Conservation (phyloP, 2,888 invertebrate genomes). For the Eueremaeus valkanovi region DNA sequence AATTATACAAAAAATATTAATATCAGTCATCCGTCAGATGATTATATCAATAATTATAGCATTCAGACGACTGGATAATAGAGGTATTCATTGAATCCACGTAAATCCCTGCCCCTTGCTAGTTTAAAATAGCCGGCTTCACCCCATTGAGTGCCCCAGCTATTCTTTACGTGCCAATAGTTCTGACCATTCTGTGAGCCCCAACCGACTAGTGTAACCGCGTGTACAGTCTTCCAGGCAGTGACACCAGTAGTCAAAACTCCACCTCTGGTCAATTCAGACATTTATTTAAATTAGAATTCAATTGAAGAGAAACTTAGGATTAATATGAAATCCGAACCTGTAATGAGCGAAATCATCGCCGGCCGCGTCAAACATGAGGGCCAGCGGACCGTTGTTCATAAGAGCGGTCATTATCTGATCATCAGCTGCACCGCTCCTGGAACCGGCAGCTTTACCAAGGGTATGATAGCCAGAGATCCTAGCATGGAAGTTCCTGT, state of each 20-base stretch:
- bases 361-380: background rate
- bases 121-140: background rate
- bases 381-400: background rate
- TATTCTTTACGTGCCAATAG: slow-evolving; percentile 7
- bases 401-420: background rate
- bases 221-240: background rate
- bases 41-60: too few relatives aligned
- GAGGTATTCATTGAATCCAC: background rate
- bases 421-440: background rate
- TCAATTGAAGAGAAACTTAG: background rate
- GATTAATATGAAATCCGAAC: background rate
- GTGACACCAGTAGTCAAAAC: background rate
- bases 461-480: background rate
- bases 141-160: slow-evolving; percentile 2
- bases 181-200: background rate
- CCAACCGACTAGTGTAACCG: background rate
- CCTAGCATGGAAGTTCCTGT: background rate
- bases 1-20: too few relatives aligned
- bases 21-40: too few relatives aligned
- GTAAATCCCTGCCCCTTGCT: background rate
- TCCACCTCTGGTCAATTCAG: background rate
- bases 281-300: background rate
- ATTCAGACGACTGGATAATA: background rate
- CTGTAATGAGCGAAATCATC: background rate
- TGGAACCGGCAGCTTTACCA: background rate